Conservation (phyloP, 2,888 invertebrate species). For the Gasteruption jaculator region DNA sequence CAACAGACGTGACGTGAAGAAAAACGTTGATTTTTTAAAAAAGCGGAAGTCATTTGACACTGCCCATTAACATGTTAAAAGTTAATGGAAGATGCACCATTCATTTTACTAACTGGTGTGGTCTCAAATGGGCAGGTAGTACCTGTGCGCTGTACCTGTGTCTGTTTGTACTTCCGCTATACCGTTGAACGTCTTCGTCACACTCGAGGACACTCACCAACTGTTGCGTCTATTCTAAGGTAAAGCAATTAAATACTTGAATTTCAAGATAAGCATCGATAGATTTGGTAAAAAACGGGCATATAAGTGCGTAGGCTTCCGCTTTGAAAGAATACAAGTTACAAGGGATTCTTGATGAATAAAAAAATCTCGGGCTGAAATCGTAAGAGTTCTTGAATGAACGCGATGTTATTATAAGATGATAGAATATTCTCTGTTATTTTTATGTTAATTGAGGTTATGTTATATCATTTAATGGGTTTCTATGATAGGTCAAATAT, state of each 20-base stretch:
- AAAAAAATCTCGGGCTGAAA: too few relatives aligned
- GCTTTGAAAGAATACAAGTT: too few relatives aligned
- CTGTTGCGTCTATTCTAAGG: conserved; percentile 43
- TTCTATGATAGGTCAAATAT: too few relatives aligned
- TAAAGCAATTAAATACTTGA: too few relatives aligned
- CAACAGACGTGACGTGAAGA: not conserved
- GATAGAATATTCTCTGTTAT: too few relatives aligned
- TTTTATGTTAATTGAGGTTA: too few relatives aligned
- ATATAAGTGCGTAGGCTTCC: conserved; percentile 9
- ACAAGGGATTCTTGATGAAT: too few relatives aligned
- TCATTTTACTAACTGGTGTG: conserved; percentile 17
- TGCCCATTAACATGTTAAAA: conserved; percentile 11
- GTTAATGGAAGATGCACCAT: too few relatives aligned
- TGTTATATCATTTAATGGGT: too few relatives aligned
- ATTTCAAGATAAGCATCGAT: too few relatives aligned
- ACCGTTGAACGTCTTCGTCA: conserved; percentile 36
- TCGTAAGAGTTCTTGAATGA: too few relatives aligned
- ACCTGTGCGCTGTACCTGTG: conserved; percentile 22
- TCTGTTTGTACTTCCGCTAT: conserved; percentile 27
- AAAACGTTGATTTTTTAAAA: conserved; percentile 4
- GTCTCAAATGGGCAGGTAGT: conserved; percentile 18
- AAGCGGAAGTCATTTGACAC: conserved; percentile 9
- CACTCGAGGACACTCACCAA: conserved; percentile 34
- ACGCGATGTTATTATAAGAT: too few relatives aligned
- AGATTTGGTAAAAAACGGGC: conserved; percentile 3